Conservation (phyloP, 2,797 vertebrate genomes). For the Perodicticus potto region DNA sequence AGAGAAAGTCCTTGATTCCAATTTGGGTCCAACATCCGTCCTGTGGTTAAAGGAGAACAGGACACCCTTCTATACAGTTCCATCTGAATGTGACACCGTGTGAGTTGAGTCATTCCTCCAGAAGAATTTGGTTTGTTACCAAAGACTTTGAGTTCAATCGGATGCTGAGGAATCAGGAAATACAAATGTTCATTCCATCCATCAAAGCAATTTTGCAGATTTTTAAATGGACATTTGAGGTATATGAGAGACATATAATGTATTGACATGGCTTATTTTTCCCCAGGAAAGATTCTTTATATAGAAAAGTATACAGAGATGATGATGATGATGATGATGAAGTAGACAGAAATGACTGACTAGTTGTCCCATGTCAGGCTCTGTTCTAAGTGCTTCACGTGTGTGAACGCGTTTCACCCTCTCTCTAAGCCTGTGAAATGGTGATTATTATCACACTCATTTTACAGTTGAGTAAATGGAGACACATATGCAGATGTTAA, state of each 20-base stretch:
- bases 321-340: background rate
- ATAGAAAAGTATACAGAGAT: background rate
- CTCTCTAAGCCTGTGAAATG: background rate
- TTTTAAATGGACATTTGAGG: conserved; percentile 9
- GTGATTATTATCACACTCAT: background rate
- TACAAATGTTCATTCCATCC: background rate
- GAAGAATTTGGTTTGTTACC: background rate
- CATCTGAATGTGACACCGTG: background rate
- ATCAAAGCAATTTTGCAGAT: background rate
- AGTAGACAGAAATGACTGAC: background rate
- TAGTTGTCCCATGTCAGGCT: background rate
- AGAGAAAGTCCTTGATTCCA: background rate
- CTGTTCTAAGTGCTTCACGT: background rate
- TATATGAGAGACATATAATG: background rate
- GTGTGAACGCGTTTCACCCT: background rate
- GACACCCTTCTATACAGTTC: background rate
- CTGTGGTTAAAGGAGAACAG: background rate
- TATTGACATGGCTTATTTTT: background rate
- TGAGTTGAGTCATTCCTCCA: background rate
- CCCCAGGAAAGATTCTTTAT: background rate
- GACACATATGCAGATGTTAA: background rate
- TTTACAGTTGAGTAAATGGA: background rate
- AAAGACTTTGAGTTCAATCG: conserved; percentile 10
- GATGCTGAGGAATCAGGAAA: background rate
- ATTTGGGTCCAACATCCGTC: background rate